phyloP scores from a whole-genome alignment of 2,797 vertebrate genomes.

The Sarcophilus harrisii region DNA sequence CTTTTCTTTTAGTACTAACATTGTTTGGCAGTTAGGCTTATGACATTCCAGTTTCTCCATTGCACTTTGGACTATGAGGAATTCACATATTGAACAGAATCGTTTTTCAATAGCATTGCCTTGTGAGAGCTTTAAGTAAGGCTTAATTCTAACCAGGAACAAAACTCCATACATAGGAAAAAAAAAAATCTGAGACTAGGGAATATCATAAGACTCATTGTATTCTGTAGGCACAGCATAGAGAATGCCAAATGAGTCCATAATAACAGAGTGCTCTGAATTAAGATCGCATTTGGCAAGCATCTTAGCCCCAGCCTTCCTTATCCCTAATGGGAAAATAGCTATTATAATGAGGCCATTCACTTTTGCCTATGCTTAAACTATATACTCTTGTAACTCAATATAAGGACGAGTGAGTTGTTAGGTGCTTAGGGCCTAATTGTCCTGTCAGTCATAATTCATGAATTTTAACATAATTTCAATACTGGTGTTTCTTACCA shows the following conservation, averaged over 20 bases:
- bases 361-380: too few relatives aligned
- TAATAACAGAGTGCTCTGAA: background rate
- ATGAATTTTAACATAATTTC: background rate
- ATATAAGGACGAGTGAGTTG: too few relatives aligned
- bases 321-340: background rate
- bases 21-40: rapidly evolving
- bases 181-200: background rate
- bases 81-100: background rate
- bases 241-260: background rate
- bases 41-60: background rate
- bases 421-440: rapidly evolving
- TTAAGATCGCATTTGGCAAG: background rate
- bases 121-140: background rate
- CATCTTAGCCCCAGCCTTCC: background rate
- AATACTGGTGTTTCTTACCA: background rate
- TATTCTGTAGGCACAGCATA: background rate
- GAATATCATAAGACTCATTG: background rate
- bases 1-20: background rate
- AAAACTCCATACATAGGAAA: background rate
- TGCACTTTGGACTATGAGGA: background rate
- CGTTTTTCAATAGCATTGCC: background rate
- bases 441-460: background rate
- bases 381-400: background rate
- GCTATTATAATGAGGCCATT: background rate
- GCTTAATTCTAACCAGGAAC: background rate